Evolutionary conservation across 2,113 vertebrate genomes (phyloP).

Genomic region (Gorilla gorilla): DNA sequence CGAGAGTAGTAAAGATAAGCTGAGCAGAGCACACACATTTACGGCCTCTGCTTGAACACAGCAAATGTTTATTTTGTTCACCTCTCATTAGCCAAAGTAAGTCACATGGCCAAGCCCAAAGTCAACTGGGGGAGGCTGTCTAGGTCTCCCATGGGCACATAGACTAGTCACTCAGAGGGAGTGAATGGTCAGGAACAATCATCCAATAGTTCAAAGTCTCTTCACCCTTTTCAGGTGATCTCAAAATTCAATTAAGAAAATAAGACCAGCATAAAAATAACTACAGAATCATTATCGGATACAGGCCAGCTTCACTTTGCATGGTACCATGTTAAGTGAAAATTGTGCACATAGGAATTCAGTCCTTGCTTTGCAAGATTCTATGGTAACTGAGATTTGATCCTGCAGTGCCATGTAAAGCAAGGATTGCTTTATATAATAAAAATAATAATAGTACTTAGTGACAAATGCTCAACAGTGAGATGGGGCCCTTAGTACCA

Average conservation of each 20-base stretch:
- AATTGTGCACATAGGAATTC: not conserved
- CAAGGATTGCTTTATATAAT: not conserved
- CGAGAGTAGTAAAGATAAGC: not conserved
- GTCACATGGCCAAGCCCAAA: not conserved
- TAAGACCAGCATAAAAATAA: not conserved
- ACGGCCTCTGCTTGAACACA: not conserved
- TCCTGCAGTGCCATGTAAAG: not conserved
- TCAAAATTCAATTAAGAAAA: constrained; percentile 36
- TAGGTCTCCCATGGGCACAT: not conserved
- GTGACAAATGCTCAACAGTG: not conserved
- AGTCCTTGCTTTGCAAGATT: not conserved
- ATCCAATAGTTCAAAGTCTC: not conserved
- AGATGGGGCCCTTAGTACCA: not conserved
- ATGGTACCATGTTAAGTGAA: not conserved
- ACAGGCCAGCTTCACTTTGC: not conserved
- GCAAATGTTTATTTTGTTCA: not conserved
- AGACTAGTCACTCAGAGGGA: not conserved
- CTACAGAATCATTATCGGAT: not conserved
- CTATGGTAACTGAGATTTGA: not conserved
- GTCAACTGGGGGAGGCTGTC: not conserved
- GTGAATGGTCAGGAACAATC: not conserved
- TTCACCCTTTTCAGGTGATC: not conserved
- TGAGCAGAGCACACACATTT: not conserved
- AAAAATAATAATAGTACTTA: not conserved
- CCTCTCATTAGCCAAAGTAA: not conserved